A percentile compares a stretch with the other conserved stretches of the same genome.
Evolutionary conservation across 92 coral and sea anemone species (phyloP).

Genomic region (Porites lobata): DNA sequence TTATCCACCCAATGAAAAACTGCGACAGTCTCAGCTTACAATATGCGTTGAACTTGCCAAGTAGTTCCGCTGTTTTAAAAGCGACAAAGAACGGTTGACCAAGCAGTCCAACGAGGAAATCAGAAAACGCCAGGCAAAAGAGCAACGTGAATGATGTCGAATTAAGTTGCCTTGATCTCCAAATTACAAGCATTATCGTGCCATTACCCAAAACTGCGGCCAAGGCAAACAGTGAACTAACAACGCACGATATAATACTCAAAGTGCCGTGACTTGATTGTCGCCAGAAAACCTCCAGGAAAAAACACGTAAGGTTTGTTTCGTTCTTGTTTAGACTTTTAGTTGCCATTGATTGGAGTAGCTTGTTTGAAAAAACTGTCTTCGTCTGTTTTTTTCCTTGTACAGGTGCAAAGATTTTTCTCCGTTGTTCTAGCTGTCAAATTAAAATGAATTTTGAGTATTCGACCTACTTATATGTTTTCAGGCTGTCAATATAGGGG

Average conservation of each 20-base stretch:
- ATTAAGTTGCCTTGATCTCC: slow-evolving; percentile 30
- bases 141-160: slow-evolving; percentile 25
- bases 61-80: slow-evolving; percentile 39
- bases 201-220: slow-evolving; percentile 28
- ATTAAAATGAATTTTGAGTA: too few species aligned
- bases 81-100: slow-evolving; percentile 55
- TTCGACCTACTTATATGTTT: too few species aligned
- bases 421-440: too few species aligned
- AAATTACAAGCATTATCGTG: slow-evolving; percentile 25
- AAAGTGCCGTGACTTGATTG: not conserved
- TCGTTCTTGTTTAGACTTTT: not conserved
- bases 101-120: slow-evolving; percentile 36
- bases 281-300: slow-evolving; percentile 13
- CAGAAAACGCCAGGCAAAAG: slow-evolving; percentile 31
- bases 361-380: not conserved
- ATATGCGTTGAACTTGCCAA: slow-evolving; percentile 12
- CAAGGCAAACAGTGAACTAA: slow-evolving; percentile 9
- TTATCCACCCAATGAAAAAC: slow-evolving; percentile 51
- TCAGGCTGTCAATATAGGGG: too few species aligned
- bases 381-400: too few species aligned
- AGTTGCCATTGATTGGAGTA: not conserved
- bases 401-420: too few species aligned
- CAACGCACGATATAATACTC: slow-evolving; percentile 14
- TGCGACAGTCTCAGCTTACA: slow-evolving; percentile 34
- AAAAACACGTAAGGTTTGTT: slow-evolving; percentile 6